A percentile compares a stretch with the other conserved stretches of the same genome.
Evolutionary conservation across 2,888 invertebrate genomes (phyloP).

Genomic region (Perithous albicinctus): DNA sequence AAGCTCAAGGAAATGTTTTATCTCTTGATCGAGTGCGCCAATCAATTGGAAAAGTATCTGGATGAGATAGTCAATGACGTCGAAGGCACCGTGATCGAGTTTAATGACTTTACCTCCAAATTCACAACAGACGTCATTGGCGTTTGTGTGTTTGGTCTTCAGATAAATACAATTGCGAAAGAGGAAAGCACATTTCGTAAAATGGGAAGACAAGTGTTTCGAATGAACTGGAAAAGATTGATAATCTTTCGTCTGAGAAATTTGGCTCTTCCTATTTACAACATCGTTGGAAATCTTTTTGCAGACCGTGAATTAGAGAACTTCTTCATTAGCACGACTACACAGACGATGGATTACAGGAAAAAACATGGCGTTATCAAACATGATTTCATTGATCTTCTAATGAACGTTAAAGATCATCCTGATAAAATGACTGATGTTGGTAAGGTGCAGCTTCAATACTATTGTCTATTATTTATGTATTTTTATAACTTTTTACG

Average conservation of each 20-base stretch:
- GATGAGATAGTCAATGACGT: slow-evolving; percentile 56
- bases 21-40: slow-evolving; percentile 81
- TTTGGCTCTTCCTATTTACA: slow-evolving; percentile 58
- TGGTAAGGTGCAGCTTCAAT: background rate
- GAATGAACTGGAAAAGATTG: slow-evolving; percentile 58
- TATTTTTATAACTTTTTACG: no score
- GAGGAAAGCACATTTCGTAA: slow-evolving; percentile 81
- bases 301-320: slow-evolving; percentile 73
- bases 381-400: slow-evolving; percentile 87
- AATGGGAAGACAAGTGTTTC: slow-evolving; percentile 79
- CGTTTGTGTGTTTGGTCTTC: slow-evolving; percentile 84
- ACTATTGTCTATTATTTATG: background rate
- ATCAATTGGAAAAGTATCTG: slow-evolving; percentile 74
- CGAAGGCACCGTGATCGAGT: slow-evolving; percentile 71
- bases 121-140: slow-evolving; percentile 85
- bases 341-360: slow-evolving; percentile 85
- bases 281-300: slow-evolving; percentile 51
- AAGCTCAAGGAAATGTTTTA: slow-evolving; percentile 85
- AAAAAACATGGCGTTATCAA: slow-evolving; percentile 84
- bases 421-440: slow-evolving; percentile 52
- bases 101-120: slow-evolving; percentile 74
- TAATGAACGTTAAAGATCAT: slow-evolving; percentile 85
- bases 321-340: slow-evolving; percentile 85
- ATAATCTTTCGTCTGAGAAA: slow-evolving; percentile 70
- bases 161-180: slow-evolving; percentile 81